Base-by-base conservation (phyloP, 2,113 vertebrate species). In the Plecotus auritus region DNA sequence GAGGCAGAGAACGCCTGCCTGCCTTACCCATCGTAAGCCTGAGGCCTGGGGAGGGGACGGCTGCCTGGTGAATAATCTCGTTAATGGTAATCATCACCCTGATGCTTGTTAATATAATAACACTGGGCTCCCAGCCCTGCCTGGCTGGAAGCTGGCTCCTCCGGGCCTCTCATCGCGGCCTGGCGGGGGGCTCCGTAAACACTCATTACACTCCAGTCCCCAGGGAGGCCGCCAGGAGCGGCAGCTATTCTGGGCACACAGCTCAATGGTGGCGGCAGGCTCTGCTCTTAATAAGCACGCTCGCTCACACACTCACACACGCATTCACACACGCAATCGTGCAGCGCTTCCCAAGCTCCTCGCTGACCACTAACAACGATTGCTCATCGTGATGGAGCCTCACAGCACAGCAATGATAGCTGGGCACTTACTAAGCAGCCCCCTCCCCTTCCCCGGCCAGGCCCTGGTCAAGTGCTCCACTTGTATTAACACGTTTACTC, bases 21-120 rank as follows among this genome's bases (percentile, higher is more conserved):
- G 56, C 49, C 40, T 12, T 1, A 0, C 85, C 78, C 11, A 35
- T 40, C 1, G 0, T 2, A 40, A 40, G 32, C 84, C 37, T 1
- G 0, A 74, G 32, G 82, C 66, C 67, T 35, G 45, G 87, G 5
- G 40, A 11, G 5, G 42, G 26, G 72, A 10, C 23, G 73, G 84
- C 76, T 0, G 18, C 93, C 84, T 94, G 76, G 92, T 54, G 90
- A 91, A 95, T 93, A 81, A 93, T 96, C 94, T 96, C 69, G 32
- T 97, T 96, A 96, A 94, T 61, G 59, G 66, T 94, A 97, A 97
- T 97, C 93, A 94, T 93, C 97, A 93, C 96, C 95, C 93, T 80
- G 92, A 88, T 61, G 90, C 95, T 97, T 37, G 51, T 96, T 97
- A 94, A 97, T 96, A 80, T 96, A 92, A 93, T 96, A 82, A 93